These are phyloP conservation scores for Heliconius ethilla DNA, from an alignment of 2,888 invertebrate genomes.

Conservation along the genomic window DNA sequence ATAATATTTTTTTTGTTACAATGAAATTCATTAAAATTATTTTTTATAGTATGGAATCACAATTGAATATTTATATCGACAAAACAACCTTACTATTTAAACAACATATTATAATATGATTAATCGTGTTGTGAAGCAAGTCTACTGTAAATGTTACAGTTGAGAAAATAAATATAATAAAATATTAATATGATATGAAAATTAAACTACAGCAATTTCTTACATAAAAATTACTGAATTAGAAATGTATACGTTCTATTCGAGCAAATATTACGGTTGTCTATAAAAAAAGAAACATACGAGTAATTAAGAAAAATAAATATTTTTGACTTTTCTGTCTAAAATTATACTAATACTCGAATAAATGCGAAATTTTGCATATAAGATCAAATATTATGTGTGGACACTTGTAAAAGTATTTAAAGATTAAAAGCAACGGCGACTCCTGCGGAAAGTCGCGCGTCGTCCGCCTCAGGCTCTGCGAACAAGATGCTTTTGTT, in stretches of 20 bases:
- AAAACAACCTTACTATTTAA: background rate
- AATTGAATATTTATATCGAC: background rate
- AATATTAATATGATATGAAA: too few relatives aligned
- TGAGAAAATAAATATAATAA: background rate
- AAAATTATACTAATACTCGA: background rate
- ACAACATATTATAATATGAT: background rate
- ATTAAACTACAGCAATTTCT: too few relatives aligned
- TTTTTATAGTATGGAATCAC: background rate
- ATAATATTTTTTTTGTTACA: background rate
- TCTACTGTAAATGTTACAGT: background rate
- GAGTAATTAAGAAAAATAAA: background rate
- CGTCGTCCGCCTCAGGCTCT: background rate
- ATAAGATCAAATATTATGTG: background rate
- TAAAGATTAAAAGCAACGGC: background rate
- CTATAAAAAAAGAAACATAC: background rate
- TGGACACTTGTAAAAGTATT: conserved; percentile 1
- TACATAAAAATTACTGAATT: background rate
- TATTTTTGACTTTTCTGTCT: background rate
- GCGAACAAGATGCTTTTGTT: background rate
- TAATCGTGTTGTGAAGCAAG: background rate
- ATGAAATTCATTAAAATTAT: background rate
- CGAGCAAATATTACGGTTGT: background rate
- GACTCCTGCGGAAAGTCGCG: background rate
- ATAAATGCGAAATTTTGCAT: background rate
- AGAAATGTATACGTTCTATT: background rate